Conservation (phyloP, 1,140 invertebrate genomes). For the Brachionus rotundiformis region DNA sequence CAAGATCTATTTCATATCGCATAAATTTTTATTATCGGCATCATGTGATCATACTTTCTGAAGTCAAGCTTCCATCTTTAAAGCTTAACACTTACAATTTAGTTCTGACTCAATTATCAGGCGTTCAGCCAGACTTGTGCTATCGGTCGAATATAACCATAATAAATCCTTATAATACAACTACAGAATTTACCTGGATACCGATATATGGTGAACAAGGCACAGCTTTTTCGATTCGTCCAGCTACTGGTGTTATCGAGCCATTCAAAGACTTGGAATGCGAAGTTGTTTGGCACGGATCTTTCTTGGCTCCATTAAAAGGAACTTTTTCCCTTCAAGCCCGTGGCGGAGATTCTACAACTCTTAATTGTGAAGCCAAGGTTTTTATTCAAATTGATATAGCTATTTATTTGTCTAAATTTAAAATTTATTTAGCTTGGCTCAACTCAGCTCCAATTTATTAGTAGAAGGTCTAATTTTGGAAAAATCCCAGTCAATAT, state of each 20-base stretch:
- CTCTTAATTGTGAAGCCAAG: constrained; percentile 60
- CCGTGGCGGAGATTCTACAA: constrained; percentile 57
- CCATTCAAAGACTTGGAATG: constrained; percentile 62
- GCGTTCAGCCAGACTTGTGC: constrained; percentile 61
- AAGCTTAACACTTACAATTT: constrained; percentile 58
- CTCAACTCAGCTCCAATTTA: constrained; percentile 59
- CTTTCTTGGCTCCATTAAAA: constrained; percentile 62
- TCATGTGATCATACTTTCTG: constrained; percentile 61
- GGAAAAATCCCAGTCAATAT: constrained; percentile 62
- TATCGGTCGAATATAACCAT: constrained; percentile 60
- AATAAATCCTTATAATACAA: constrained; percentile 60
- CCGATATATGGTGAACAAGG: constrained; percentile 60
- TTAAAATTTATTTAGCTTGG: constrained; percentile 57
- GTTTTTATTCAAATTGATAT: constrained; percentile 53
- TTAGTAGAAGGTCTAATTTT: constrained; percentile 60
- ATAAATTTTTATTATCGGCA: constrained; percentile 63
- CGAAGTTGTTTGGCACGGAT: constrained; percentile 65
- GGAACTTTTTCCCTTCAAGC: constrained; percentile 61
- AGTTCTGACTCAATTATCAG: constrained; percentile 57
- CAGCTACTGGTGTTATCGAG: constrained; percentile 61
- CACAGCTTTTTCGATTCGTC: constrained; percentile 64
- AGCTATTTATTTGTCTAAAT: background rate
- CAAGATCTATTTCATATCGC: constrained; percentile 59
- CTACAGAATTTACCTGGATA: constrained; percentile 63
- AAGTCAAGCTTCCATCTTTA: constrained; percentile 61